Evolutionary conservation across 2,113 vertebrate genomes (phyloP).

Genomic region (Hippolais icterina): DNA sequence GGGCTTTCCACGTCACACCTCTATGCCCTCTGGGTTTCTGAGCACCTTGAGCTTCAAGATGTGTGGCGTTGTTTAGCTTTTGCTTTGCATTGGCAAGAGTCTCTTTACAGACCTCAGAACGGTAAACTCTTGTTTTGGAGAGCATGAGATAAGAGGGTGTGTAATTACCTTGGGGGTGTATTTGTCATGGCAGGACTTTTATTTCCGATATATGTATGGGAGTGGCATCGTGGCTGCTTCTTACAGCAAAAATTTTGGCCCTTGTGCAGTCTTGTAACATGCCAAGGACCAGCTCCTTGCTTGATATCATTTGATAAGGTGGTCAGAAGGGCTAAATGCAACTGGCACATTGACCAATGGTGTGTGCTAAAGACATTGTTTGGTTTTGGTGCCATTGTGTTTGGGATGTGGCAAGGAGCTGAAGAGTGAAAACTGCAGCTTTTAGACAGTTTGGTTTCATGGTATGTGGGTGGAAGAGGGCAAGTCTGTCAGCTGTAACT

Average conservation of each 20-base stretch:
- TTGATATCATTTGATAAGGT: neutral
- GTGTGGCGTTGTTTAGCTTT: neutral
- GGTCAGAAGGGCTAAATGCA: neutral
- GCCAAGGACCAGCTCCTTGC: neutral
- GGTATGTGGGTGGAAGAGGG: neutral
- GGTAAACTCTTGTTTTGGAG: neutral
- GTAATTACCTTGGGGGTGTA: neutral
- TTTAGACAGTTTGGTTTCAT: neutral
- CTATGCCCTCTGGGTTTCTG: neutral
- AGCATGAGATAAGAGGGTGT: neutral
- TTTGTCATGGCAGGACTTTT: neutral
- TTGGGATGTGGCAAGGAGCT: neutral
- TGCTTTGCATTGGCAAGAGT: neutral
- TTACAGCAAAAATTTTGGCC: neutral
- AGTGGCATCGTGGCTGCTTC: neutral
- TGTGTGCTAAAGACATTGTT: neutral
- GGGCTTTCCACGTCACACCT: neutral
- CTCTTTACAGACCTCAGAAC: neutral
- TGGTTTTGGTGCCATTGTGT: neutral
- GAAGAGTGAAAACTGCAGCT: neutral
- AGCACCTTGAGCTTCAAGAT: neutral
- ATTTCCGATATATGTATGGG: rapidly evolving
- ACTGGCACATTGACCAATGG: neutral
- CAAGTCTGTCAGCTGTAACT: neutral
- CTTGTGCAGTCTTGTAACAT: neutral